phyloP scores from a whole-genome alignment of 2,888 invertebrate species.

The Ectobius pallidus region DNA sequence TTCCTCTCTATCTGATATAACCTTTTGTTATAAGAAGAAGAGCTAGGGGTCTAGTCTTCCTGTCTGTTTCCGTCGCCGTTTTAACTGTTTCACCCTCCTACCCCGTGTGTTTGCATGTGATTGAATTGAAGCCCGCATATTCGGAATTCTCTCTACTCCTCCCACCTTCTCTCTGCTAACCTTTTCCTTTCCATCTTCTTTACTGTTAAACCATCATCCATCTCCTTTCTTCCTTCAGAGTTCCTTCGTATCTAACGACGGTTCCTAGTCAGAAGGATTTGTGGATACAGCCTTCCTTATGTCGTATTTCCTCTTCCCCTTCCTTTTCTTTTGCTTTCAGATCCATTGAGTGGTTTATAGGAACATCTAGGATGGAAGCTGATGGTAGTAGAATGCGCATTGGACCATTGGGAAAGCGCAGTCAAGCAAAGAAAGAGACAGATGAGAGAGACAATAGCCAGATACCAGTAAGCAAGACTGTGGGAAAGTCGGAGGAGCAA shows the following conservation, averaged over 20 bases:
- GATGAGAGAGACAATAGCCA: constrained; percentile 12
- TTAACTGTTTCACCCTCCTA: constrained; percentile 17
- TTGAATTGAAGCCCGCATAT: constrained; percentile 40
- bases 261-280: constrained; percentile 39
- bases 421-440: constrained; percentile 32
- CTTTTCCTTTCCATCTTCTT: constrained; percentile 11
- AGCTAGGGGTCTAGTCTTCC: background rate
- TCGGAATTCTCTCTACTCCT: constrained; percentile 32
- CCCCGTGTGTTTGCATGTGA: constrained; percentile 38
- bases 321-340: background rate
- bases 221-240: constrained; percentile 18
- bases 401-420: constrained; percentile 34
- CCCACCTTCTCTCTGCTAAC: background rate
- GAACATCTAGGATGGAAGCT: constrained; percentile 28
- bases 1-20: constrained; percentile 21
- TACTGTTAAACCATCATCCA: background rate
- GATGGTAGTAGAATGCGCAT: constrained; percentile 26
- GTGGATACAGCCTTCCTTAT: constrained; percentile 38
- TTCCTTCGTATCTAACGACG: constrained; percentile 38
- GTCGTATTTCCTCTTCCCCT: background rate
- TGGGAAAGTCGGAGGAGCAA: constrained; percentile 25
- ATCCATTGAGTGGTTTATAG: constrained; percentile 39
- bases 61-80: constrained; percentile 15
- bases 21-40: constrained; percentile 18
- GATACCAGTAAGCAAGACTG: constrained; percentile 18